phyloP scores from a whole-genome alignment of 2,888 invertebrate genomes.

The Odontothrips loti region DNA sequence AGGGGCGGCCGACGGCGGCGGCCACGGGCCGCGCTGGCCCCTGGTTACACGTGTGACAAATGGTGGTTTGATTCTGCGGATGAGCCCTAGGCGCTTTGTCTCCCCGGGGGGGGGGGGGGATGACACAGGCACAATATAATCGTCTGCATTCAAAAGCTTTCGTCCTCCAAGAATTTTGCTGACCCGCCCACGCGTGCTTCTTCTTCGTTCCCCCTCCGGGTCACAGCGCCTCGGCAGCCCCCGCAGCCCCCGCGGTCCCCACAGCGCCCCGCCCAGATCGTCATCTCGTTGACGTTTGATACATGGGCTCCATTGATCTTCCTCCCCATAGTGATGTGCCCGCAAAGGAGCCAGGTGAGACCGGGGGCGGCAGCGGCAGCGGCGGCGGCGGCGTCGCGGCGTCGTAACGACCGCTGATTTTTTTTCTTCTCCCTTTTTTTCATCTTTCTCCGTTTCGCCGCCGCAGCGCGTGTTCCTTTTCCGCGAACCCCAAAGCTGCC shows the following conservation, averaged over 20 bases:
- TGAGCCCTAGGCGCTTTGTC: too few species aligned
- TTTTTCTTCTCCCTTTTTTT: too few species aligned
- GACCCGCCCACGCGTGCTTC: too few species aligned
- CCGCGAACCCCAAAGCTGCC: background rate
- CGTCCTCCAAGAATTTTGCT: too few species aligned
- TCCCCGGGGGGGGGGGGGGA: too few species aligned
- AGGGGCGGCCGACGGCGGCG: too few species aligned
- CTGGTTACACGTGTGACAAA: too few species aligned
- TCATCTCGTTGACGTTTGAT: slow-evolving; percentile 6
- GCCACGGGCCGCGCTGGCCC: too few species aligned
- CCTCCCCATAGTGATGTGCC: background rate
- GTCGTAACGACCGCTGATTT: background rate
- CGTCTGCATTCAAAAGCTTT: too few species aligned
- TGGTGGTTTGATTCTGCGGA: too few species aligned
- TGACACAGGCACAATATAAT: too few species aligned
- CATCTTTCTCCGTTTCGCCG: background rate
- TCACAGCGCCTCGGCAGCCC: background rate
- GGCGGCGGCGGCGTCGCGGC: background rate
- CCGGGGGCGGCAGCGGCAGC: background rate
- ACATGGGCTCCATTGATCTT: background rate
- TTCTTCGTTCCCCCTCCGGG: background rate
- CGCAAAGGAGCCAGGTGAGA: background rate
- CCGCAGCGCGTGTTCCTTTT: background rate
- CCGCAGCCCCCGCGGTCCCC: background rate
- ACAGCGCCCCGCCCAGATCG: background rate